Evolutionary conservation across 2,888 invertebrate genomes (phyloP).

Genomic region (Heliconius hortense): DNA sequence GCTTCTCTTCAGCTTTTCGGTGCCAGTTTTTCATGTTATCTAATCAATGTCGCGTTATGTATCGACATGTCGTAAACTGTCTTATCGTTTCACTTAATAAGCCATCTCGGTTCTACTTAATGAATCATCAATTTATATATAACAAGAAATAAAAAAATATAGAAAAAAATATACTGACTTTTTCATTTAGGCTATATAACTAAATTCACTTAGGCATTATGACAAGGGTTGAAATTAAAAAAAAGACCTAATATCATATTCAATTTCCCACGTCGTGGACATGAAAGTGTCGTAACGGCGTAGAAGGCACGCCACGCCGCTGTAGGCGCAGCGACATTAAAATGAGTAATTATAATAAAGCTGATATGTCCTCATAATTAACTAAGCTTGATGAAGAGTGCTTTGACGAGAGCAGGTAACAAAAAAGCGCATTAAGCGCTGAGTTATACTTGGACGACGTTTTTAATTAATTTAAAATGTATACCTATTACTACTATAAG

Average conservation of each 20-base stretch:
- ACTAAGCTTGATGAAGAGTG: slow-evolving; percentile 80
- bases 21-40: slow-evolving; percentile 24
- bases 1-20: slow-evolving; percentile 33
- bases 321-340: slow-evolving; percentile 77
- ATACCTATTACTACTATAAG: neutral
- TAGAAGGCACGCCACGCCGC: slow-evolving; percentile 51
- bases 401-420: slow-evolving; percentile 60
- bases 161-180: neutral
- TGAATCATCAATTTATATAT: neutral
- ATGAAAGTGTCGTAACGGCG: slow-evolving; percentile 49
- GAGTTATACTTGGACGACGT: slow-evolving; percentile 4
- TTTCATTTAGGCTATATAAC: neutral
- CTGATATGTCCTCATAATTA: slow-evolving; percentile 80
- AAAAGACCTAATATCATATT: slow-evolving; percentile 34
- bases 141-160: neutral
- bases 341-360: slow-evolving; percentile 82
- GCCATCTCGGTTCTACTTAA: neutral
- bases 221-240: slow-evolving; percentile 17
- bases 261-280: slow-evolving; percentile 38
- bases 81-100: slow-evolving; percentile 20
- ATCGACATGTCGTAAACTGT: slow-evolving; percentile 8
- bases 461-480: slow-evolving; percentile 12
- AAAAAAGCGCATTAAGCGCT: slow-evolving; percentile 45
- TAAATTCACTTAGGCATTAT: neutral
- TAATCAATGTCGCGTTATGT: slow-evolving; percentile 11